A percentile compares a stretch with the other conserved stretches of the same genome.
Evolutionary conservation across 2,888 invertebrate species (phyloP).

Genomic region (Apamea anceps): DNA sequence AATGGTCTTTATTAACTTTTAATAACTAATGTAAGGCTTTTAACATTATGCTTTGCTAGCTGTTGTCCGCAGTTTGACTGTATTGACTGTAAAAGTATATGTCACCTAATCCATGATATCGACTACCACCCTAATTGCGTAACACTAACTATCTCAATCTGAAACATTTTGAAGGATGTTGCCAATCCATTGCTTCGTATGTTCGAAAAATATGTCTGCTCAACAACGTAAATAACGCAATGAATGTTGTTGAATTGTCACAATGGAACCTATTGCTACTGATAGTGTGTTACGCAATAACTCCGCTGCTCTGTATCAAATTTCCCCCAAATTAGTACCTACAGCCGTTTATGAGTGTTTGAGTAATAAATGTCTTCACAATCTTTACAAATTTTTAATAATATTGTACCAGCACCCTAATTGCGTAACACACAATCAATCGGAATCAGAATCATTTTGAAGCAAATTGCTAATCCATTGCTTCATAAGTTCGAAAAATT

Average conservation of each 20-base stretch:
- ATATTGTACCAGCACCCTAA: not conserved
- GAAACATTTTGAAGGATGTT: too few relatives aligned
- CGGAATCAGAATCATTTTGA: too few relatives aligned
- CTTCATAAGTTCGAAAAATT: too few relatives aligned
- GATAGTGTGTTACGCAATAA: not conserved
- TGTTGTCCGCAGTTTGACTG: not conserved
- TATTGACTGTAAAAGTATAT: too few relatives aligned
- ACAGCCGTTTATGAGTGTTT: not conserved
- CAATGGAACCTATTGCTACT: not conserved
- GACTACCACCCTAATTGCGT: not conserved
- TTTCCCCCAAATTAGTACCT: not conserved
- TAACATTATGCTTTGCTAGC: not conserved
- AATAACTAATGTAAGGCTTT: slow-evolving; percentile 13
- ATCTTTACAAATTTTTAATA: not conserved
- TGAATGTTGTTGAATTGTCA: too few relatives aligned
- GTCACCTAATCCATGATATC: not conserved
- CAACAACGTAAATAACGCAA: not conserved
- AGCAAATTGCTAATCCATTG: too few relatives aligned
- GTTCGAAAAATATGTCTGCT: not conserved
- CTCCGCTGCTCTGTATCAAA: not conserved
- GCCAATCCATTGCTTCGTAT: too few relatives aligned
- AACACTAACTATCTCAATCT: not conserved
- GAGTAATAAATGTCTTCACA: not conserved
- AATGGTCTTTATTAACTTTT: slow-evolving; percentile 46
- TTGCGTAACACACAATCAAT: too few relatives aligned